phyloP scores from a whole-genome alignment of 2,888 invertebrate species.

The Metopia argyrocephala region DNA sequence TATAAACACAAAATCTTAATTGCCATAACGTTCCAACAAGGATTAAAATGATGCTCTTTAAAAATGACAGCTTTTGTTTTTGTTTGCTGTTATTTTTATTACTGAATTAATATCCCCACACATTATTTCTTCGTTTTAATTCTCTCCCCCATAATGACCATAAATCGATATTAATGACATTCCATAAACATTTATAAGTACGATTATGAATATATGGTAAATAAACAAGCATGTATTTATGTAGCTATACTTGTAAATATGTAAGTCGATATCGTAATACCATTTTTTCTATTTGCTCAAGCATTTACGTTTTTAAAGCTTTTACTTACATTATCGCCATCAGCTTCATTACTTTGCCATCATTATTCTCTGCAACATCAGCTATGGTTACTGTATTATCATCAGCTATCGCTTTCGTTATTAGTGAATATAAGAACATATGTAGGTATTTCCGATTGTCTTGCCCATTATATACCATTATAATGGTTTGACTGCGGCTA shows the following conservation, averaged over 20 bases:
- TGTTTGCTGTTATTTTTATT: no score
- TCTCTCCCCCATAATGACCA: constrained; percentile 53
- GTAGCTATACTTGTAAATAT: not conserved
- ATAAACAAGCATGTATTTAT: no score
- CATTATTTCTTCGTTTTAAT: constrained; percentile 4
- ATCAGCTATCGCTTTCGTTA: not conserved
- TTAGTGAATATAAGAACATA: not conserved
- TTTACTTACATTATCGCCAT: constrained; percentile 23
- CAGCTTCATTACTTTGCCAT: constrained; percentile 6
- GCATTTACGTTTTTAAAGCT: constrained; percentile 31
- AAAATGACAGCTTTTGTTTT: constrained; percentile 3
- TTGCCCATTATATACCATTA: constrained; percentile 28
- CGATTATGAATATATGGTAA: not conserved
- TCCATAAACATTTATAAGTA: not conserved
- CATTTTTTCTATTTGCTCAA: constrained; percentile 19
- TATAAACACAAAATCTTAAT: no score
- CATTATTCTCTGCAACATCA: constrained; percentile 6
- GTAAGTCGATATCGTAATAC: not conserved
- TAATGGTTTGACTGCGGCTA: constrained; percentile 56
- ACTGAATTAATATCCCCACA: no score
- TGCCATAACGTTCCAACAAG: not conserved
- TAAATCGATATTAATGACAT: constrained; percentile 61
- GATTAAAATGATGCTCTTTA: not conserved
- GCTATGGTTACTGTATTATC: not conserved
- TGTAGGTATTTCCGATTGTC: not conserved